Evolutionary conservation across 2,113 vertebrate genomes (phyloP), one percentile per base, ranked within the genome.

Genomic region (Pica pica): DNA sequence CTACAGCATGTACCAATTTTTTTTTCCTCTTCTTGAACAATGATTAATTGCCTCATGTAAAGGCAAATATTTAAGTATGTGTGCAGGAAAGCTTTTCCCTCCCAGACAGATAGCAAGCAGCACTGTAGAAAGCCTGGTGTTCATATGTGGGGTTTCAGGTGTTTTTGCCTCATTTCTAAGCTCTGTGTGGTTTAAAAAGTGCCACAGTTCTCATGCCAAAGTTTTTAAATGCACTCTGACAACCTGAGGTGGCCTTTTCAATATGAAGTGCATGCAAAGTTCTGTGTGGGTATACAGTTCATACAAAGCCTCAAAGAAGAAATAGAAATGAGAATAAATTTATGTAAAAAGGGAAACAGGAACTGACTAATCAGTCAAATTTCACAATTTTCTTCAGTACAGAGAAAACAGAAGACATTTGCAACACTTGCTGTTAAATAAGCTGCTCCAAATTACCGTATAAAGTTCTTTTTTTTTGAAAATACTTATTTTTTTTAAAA

Each of bases 271-370:
- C 17, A 39, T 1, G 2, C 7, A 55, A 67, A 42, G 4, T 3
- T 59, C 4, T n/a, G 2, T 67, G 12, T 30, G 11, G 11, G 2
- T 13, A 12, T 27, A 35, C 13, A 65, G 12, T 44, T 89, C 46
- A 73, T 17, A 42, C 31, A 75, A 56, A 84, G 10, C 35, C 69
- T 76, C 91, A 95, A 87, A 94, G 83, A 50, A 95, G 89, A 95
- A 96, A 96, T 8, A 88, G 79, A 94, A 91, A 93, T 92, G 81
- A 97, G 94, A 95, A 96, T 81, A 96, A 77, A 93, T 95, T 94
- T 87, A 89, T 94, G 75, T 83, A 97, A 96, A 97, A 97, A 95
- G 69, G 75, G 95, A 96, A 97, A 94, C 82, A 97, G 93, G 95
- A 97, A 97, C 95, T 97, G 87, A 95, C 76, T 87, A 73, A 91